These are phyloP conservation scores for Emydura subglobosa DNA, from an alignment of 2,113 vertebrate species.

Conservation along the genomic window DNA sequence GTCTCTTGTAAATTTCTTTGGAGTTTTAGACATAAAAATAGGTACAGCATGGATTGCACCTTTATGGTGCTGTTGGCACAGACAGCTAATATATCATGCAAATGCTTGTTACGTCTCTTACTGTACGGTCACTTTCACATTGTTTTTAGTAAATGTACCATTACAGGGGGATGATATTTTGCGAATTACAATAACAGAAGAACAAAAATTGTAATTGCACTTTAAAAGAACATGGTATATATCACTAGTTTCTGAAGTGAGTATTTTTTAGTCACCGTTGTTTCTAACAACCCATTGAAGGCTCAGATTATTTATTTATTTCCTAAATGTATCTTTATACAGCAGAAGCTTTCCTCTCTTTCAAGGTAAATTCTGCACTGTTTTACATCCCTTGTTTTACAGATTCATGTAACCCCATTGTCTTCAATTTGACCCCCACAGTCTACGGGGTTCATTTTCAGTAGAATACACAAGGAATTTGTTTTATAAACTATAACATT, in stretches of 20 bases:
- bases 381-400: constrained; percentile 46
- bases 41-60: background rate
- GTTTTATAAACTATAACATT: background rate
- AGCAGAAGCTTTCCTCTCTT: constrained; percentile 69
- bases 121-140: background rate
- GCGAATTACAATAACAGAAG: background rate
- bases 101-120: background rate
- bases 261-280: background rate
- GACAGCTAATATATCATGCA: background rate
- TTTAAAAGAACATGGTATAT: background rate
- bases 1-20: background rate
- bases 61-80: background rate
- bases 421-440: constrained; percentile 22
- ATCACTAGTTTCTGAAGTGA: background rate
- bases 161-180: background rate
- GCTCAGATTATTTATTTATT: constrained; percentile 59
- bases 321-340: constrained; percentile 66
- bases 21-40: background rate
- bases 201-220: background rate
- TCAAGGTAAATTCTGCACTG: constrained; percentile 64
- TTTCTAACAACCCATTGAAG: constrained; percentile 23
- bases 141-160: background rate
- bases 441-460: constrained; percentile 7
- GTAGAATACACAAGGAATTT: background rate
- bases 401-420: constrained; percentile 44